phyloP scores from a whole-genome alignment of 2,797 vertebrate species.

The Cirrhinus molitorella region DNA sequence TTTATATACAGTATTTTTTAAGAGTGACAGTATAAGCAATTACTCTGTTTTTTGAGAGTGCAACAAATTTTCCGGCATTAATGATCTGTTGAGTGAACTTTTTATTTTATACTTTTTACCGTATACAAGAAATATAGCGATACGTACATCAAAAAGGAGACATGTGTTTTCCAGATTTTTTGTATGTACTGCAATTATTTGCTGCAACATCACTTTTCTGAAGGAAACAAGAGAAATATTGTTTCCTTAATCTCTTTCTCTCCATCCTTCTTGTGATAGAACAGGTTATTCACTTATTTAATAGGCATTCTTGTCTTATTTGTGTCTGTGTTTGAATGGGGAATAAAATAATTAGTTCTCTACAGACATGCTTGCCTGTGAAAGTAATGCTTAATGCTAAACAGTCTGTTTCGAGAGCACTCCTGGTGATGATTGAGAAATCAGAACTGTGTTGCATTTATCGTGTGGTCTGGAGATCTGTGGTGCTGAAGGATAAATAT shows the following conservation, averaged over 20 bases:
- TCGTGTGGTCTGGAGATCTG: slow-evolving; percentile 29
- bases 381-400: slow-evolving; percentile 54
- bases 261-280: slow-evolving; percentile 9
- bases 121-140: slow-evolving; percentile 18
- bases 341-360: slow-evolving; percentile 39
- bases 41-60: background rate
- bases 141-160: slow-evolving; percentile 9
- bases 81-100: slow-evolving; percentile 24
- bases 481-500: slow-evolving; percentile 47
- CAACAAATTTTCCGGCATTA: background rate
- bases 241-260: slow-evolving; percentile 40
- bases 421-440: slow-evolving; percentile 40
- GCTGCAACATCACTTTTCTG: slow-evolving; percentile 35
- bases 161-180: slow-evolving; percentile 45
- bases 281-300: slow-evolving; percentile 3
- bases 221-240: slow-evolving; percentile 26
- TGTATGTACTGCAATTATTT: slow-evolving; percentile 48
- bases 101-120: slow-evolving; percentile 32
- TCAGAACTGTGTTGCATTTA: slow-evolving; percentile 42
- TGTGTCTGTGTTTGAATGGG: slow-evolving; percentile 41
- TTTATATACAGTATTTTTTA: background rate
- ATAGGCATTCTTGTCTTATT: background rate
- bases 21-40: background rate
- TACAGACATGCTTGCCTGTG: slow-evolving; percentile 37
- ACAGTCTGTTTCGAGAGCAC: background rate